Conservation (phyloP, 2,113 vertebrate species). For the Galbula dea region DNA sequence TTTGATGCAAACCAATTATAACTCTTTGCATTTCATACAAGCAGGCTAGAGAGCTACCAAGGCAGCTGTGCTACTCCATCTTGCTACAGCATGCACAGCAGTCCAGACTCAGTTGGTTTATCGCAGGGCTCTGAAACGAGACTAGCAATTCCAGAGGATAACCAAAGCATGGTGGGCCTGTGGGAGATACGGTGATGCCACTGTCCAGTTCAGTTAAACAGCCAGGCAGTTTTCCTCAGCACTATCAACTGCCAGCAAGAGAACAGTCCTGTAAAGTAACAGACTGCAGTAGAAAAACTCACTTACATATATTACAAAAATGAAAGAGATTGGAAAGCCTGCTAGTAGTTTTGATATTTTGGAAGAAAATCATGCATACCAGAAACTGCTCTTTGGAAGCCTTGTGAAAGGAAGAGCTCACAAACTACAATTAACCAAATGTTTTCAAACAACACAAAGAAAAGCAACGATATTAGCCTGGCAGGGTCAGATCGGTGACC, state of each 20-base stretch:
- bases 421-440: background rate
- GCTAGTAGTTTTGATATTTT: background rate
- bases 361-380: background rate
- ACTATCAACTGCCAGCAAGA: background rate
- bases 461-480: background rate
- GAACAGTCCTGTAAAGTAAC: background rate
- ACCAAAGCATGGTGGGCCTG: background rate
- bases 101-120: background rate
- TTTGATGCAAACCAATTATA: background rate
- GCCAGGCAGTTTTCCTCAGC: background rate
- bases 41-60: background rate
- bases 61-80: background rate
- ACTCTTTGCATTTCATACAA: rapidly evolving
- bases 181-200: rapidly evolving
- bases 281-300: background rate
- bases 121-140: background rate
- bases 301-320: background rate
- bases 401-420: background rate
- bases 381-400: background rate
- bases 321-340: background rate
- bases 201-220: background rate
- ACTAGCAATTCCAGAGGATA: rapidly evolving
- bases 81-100: background rate
- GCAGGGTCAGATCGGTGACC: background rate
- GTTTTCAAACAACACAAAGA: rapidly evolving